These are phyloP conservation scores for Zoanthus sansibaricus DNA, from an alignment of 92 coral and sea anemone genomes.

Conservation along the genomic window DNA sequence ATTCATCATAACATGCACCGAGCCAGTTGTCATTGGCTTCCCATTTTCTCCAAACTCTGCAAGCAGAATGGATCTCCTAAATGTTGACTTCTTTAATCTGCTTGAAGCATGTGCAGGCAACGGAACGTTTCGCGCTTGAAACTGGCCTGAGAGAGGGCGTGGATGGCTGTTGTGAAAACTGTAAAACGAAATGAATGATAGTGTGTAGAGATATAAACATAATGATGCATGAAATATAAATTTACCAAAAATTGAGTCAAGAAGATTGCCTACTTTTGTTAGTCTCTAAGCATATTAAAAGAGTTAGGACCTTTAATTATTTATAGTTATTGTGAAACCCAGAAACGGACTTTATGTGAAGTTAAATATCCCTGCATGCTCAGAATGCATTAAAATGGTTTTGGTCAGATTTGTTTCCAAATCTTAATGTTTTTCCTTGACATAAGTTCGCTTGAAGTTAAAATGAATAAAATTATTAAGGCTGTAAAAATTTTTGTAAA, in stretches of 20 bases:
- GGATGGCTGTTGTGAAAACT: conserved; percentile 2
- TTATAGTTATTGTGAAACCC: background rate
- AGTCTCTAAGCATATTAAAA: background rate
- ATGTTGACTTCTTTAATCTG: conserved; percentile 2
- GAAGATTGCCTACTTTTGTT: background rate
- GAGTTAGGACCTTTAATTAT: conserved; percentile 7
- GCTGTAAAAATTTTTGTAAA: too few species aligned
- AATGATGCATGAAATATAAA: background rate
- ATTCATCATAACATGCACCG: conserved; percentile 14
- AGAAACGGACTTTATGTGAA: background rate
- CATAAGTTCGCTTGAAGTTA: too few species aligned
- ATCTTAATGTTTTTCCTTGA: conserved; percentile 12
- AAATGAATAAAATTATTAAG: too few species aligned
- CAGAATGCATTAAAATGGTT: background rate
- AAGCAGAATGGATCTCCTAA: conserved; percentile 21
- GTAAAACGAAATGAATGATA: conserved; percentile 8
- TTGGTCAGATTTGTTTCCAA: conserved; percentile 20
- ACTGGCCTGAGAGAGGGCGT: conserved; percentile 29
- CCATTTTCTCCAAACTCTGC: conserved; percentile 22
- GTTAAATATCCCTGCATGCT: conserved; percentile 18
- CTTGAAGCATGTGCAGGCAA: conserved; percentile 6
- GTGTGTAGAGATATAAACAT: conserved; percentile 8
- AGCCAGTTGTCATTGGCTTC: conserved; percentile 15
- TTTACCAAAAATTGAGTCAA: background rate
- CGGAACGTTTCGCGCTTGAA: conserved; percentile 3